These are phyloP conservation scores for Chalcis sispes DNA, from an alignment of 2,888 invertebrate species.

Conservation along the genomic window DNA sequence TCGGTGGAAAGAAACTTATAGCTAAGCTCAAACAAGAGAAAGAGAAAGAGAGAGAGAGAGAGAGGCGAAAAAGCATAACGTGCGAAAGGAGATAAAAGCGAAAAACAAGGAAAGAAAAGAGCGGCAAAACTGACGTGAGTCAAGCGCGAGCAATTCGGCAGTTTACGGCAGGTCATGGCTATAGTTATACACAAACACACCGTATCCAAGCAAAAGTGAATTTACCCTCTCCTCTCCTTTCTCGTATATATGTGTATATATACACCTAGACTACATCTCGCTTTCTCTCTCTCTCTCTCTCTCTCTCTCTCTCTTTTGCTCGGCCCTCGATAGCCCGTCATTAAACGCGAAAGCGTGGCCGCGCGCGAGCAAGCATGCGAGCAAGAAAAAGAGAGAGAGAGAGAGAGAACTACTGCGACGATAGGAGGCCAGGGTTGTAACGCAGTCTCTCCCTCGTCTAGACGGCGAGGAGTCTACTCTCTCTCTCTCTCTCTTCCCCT, in stretches of 20 bases:
- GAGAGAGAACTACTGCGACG: constrained; percentile 57
- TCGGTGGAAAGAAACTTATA: constrained; percentile 23
- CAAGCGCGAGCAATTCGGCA: constrained; percentile 29
- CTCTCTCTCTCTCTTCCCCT: constrained; percentile 1
- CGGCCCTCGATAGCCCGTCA: constrained; percentile 67
- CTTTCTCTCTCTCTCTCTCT: constrained; percentile 57
- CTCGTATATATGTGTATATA: neutral
- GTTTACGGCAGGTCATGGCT: constrained; percentile 23
- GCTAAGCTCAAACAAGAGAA: neutral
- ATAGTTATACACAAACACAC: too few species aligned
- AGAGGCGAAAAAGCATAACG: neutral
- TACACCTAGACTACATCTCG: constrained; percentile 57
- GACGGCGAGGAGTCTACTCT: constrained; percentile 60
- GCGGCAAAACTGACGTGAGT: neutral
- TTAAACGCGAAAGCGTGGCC: constrained; percentile 63
- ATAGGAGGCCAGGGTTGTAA: constrained; percentile 70
- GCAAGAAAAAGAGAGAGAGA: constrained; percentile 33
- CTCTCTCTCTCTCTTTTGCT: constrained; percentile 55
- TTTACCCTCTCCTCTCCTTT: too few species aligned
- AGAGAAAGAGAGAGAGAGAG: neutral
- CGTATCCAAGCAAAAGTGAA: neutral
- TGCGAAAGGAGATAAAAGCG: neutral
- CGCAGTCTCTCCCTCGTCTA: constrained; percentile 74
- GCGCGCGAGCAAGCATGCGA: constrained; percentile 19
- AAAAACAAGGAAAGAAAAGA: neutral